A percentile compares a stretch with the other conserved stretches of the same genome.
phyloP scores from a whole-genome alignment of 92 coral and sea anemone species.

The Porites lobata region DNA sequence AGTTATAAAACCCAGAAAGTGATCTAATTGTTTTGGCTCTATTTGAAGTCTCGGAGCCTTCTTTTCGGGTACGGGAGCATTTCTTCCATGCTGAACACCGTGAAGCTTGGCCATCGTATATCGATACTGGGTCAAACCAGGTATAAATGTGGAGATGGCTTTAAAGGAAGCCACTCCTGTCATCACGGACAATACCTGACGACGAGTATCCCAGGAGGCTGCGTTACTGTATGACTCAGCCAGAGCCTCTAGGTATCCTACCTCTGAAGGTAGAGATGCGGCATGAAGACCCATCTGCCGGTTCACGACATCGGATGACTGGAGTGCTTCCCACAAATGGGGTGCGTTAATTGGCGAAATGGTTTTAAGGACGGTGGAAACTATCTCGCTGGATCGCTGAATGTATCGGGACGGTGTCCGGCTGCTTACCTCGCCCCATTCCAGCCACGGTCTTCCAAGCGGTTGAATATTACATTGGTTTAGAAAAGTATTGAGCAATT shows the following conservation, averaged over 20 bases:
- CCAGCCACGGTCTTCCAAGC: slow-evolving; percentile 32
- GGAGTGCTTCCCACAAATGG: slow-evolving; percentile 34
- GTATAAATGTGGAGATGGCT: slow-evolving; percentile 17
- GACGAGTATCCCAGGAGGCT: slow-evolving; percentile 26
- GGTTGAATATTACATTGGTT: slow-evolving; percentile 14
- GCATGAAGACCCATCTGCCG: slow-evolving; percentile 20
- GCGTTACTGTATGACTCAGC: slow-evolving; percentile 36
- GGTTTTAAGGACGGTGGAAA: not conserved
- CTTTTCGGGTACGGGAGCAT: slow-evolving; percentile 25
- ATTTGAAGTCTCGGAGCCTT: slow-evolving; percentile 29
- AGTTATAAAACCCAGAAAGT: slow-evolving; percentile 49
- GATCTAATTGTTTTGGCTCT: slow-evolving; percentile 39
- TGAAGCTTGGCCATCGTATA: slow-evolving; percentile 19
- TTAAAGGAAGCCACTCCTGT: slow-evolving; percentile 13
- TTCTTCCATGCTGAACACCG: slow-evolving; percentile 33
- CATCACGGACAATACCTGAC: slow-evolving; percentile 11
- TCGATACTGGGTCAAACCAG: slow-evolving; percentile 21
- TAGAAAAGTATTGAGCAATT: slow-evolving; percentile 13
- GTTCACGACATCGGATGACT: slow-evolving; percentile 19
- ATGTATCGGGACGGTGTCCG: slow-evolving; percentile 10
- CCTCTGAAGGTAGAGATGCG: slow-evolving; percentile 31
- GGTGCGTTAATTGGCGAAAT: slow-evolving; percentile 15
- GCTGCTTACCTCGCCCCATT: slow-evolving; percentile 16
- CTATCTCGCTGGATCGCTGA: slow-evolving; percentile 13
- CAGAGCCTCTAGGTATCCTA: slow-evolving; percentile 35